A percentile compares a stretch with the other conserved stretches of the same genome.
These are phyloP conservation scores for Oxyteleia sp. DNA, from an alignment of 2,888 invertebrate species.

Conservation along the genomic window DNA sequence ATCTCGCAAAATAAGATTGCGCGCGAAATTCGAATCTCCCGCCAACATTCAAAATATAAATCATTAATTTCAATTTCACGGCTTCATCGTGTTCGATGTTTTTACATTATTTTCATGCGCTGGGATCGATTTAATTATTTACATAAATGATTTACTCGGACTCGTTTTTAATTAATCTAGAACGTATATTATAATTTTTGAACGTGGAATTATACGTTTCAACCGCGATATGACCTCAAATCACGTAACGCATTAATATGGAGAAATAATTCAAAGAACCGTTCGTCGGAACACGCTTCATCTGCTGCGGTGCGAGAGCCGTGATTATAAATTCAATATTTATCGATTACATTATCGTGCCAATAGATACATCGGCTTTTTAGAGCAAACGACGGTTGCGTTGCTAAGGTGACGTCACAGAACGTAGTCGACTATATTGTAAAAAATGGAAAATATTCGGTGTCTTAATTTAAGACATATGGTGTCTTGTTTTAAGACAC, in stretches of 20 bases:
- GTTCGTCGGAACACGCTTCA: constrained; percentile 56
- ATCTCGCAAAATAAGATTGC: background rate
- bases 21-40: constrained; percentile 12
- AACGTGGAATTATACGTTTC: constrained; percentile 50
- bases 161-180: constrained; percentile 51
- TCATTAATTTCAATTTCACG: background rate
- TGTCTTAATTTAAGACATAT: too few relatives aligned
- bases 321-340: constrained; percentile 58
- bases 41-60: constrained; percentile 2
- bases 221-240: constrained; percentile 54
- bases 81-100: too few relatives aligned
- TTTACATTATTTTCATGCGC: background rate
- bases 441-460: too few relatives aligned
- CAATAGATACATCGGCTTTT: constrained; percentile 23
- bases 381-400: constrained; percentile 13
- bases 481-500: too few relatives aligned
- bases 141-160: constrained; percentile 47
- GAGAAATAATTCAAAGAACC: constrained; percentile 65
- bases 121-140: constrained; percentile 33
- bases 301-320: constrained; percentile 31
- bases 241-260: constrained; percentile 59
- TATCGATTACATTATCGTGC: constrained; percentile 44
- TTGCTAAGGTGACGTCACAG: background rate
- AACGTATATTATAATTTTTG: constrained; percentile 55
- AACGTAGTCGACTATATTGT: too few relatives aligned